These are phyloP conservation scores for Tenualosa thibaudeaui DNA, from an alignment of 2,797 vertebrate species.

Conservation along the genomic window DNA sequence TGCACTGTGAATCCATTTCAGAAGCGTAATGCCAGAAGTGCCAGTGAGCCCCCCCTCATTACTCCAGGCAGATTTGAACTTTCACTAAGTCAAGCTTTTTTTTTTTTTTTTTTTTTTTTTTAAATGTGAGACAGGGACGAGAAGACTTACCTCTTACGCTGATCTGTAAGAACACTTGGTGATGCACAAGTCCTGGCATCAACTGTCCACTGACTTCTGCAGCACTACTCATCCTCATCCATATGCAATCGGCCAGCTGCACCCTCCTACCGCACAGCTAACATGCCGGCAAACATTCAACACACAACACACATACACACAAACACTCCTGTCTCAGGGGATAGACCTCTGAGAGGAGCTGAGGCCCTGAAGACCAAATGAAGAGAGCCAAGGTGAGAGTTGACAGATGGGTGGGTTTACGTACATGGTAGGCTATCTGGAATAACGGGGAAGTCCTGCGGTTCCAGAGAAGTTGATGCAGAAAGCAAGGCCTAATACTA, in stretches of 20 bases:
- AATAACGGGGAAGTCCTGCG: neutral
- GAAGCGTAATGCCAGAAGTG: slow-evolving; percentile 98
- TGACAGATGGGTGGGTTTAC: slow-evolving; percentile 8
- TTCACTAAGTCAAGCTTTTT: neutral
- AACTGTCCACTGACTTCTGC: slow-evolving; percentile 99
- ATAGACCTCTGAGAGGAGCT: neutral
- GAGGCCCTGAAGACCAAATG: slow-evolving; percentile 8
- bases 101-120: slow-evolving; percentile 24
- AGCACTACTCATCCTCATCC: slow-evolving; percentile 99
- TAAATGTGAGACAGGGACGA: slow-evolving; percentile 75
- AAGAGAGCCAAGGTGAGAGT: slow-evolving; percentile 10
- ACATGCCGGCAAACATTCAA: slow-evolving; percentile 61
- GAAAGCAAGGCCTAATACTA: neutral
- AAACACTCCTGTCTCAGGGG: slow-evolving; percentile 57
- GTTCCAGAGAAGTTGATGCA: neutral
- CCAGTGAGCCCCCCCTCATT: slow-evolving; percentile 39
- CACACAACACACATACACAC: slow-evolving; percentile 55
- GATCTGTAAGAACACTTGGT: slow-evolving; percentile 97
- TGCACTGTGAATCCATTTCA: slow-evolving; percentile 97
- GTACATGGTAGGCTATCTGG: neutral
- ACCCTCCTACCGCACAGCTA: slow-evolving; percentile 74
- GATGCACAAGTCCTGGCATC: slow-evolving; percentile 99
- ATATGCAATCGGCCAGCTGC: slow-evolving; percentile 74
- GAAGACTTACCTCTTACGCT: slow-evolving; percentile 93
- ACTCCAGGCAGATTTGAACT: neutral